Evolutionary conservation across 53 echinoderm and acorn worm genomes (phyloP).

Genomic region (Echinometra lucunter): DNA sequence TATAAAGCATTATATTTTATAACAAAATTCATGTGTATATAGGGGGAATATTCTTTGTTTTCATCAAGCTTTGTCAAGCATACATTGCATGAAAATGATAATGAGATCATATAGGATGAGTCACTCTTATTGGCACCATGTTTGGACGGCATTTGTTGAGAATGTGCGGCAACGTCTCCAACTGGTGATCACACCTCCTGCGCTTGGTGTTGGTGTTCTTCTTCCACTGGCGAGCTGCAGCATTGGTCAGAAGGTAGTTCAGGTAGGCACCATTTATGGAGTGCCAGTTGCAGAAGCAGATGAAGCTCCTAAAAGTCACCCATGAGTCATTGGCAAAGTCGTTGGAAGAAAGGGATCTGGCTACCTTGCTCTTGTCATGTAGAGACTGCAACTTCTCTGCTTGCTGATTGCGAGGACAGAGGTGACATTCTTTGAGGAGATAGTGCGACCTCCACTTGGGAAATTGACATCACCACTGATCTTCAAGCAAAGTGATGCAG

Average conservation of each 20-base stretch:
- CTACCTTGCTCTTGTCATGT: neutral
- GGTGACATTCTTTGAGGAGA: too few species aligned
- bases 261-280: neutral
- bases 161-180: slow-evolving; percentile 60
- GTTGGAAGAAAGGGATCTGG: neutral
- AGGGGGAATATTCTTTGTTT: too few species aligned
- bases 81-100: too few species aligned
- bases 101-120: too few species aligned
- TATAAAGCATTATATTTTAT: too few species aligned
- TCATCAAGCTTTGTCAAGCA: too few species aligned
- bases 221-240: slow-evolving; percentile 43
- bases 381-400: neutral
- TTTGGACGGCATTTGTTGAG: neutral
- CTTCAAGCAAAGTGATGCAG: neutral
- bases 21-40: too few species aligned
- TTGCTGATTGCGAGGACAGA: too few species aligned
- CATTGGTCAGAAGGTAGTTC: slow-evolving; percentile 57
- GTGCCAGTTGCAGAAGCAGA: neutral
- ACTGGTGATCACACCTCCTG: neutral
- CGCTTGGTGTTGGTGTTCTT: neutral
- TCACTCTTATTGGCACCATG: too few species aligned
- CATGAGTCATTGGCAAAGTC: neutral
- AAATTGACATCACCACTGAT: too few species aligned
- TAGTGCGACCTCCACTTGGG: too few species aligned
- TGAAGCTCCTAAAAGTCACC: neutral